These are phyloP conservation scores for Pipistrellus kuhlii DNA, from an alignment of 2,797 vertebrate genomes.

Conservation along the genomic window DNA sequence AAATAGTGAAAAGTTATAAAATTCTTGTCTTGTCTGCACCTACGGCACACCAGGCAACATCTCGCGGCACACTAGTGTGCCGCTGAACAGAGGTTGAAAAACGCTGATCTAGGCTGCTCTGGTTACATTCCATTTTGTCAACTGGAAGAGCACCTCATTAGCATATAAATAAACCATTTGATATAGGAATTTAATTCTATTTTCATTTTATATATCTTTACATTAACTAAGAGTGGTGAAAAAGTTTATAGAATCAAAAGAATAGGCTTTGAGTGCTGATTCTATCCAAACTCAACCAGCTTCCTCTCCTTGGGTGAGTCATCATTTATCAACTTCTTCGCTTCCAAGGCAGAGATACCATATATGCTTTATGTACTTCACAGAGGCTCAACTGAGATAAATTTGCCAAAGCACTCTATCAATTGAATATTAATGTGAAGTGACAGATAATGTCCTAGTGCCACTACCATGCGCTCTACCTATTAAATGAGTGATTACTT, in stretches of 20 bases:
- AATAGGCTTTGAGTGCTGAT: background rate
- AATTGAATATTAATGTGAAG: background rate
- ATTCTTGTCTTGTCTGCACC: too few relatives aligned
- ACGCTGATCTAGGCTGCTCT: background rate
- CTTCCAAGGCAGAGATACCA: background rate
- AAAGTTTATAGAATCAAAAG: background rate
- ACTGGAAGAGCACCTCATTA: background rate
- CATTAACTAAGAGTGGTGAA: background rate
- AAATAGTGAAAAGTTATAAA: too few relatives aligned
- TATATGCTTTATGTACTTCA: background rate
- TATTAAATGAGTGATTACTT: background rate
- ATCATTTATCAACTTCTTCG: background rate
- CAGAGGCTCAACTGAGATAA: background rate
- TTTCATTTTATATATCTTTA: background rate
- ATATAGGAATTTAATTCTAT: background rate
- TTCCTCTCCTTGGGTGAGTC: background rate
- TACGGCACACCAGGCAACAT: too few relatives aligned
- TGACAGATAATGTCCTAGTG: background rate
- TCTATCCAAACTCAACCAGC: background rate
- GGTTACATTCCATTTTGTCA: background rate
- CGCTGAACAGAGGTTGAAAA: too few relatives aligned
- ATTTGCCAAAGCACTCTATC: background rate
- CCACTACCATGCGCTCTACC: background rate
- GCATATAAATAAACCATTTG: background rate
- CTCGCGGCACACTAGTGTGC: too few relatives aligned